Percentiles rank a stretch among this genome's conserved stretches.
Evolutionary conservation across 2,888 invertebrate species (phyloP).

Genomic region (Pollenia labialis): DNA sequence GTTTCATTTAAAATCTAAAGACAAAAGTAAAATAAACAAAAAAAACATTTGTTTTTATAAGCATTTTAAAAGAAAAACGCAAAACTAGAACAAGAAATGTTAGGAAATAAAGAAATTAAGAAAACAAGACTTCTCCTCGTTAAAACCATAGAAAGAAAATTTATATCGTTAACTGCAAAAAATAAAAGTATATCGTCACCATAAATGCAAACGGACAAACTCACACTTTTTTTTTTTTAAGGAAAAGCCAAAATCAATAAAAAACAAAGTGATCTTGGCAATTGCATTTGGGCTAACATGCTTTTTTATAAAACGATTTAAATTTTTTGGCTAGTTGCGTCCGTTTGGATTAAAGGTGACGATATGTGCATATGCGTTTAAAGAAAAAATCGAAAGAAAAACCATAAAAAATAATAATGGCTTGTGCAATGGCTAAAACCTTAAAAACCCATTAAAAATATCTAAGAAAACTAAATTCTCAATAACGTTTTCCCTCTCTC

Average conservation of each 20-base stretch:
- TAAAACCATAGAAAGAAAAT: slow-evolving; percentile 53
- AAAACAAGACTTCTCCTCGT: slow-evolving; percentile 55
- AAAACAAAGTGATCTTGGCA: too few species aligned
- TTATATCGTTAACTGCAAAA: not conserved
- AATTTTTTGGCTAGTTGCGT: too few species aligned
- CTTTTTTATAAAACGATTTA: too few species aligned
- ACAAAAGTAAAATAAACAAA: slow-evolving; percentile 10
- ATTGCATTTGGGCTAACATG: too few species aligned
- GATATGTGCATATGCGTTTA: not conserved
- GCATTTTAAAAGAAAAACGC: not conserved
- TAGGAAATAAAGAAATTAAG: slow-evolving; percentile 48
- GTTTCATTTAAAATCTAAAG: slow-evolving; percentile 12
- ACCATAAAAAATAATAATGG: slow-evolving; percentile 29
- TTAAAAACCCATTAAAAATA: slow-evolving; percentile 57
- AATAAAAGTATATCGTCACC: not conserved
- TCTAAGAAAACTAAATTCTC: slow-evolving; percentile 23
- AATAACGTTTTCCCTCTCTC: not conserved
- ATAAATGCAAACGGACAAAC: too few species aligned
- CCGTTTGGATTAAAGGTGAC: too few species aligned
- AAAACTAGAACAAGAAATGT: slow-evolving; percentile 42
- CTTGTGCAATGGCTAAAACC: slow-evolving; percentile 55
- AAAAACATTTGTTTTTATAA: not conserved
- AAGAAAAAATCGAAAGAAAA: slow-evolving; percentile 16
- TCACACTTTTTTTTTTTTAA: too few species aligned
- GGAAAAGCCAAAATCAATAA: too few species aligned